phyloP scores from a whole-genome alignment of 2,797 vertebrate species.

The Tarsius wallacei region DNA sequence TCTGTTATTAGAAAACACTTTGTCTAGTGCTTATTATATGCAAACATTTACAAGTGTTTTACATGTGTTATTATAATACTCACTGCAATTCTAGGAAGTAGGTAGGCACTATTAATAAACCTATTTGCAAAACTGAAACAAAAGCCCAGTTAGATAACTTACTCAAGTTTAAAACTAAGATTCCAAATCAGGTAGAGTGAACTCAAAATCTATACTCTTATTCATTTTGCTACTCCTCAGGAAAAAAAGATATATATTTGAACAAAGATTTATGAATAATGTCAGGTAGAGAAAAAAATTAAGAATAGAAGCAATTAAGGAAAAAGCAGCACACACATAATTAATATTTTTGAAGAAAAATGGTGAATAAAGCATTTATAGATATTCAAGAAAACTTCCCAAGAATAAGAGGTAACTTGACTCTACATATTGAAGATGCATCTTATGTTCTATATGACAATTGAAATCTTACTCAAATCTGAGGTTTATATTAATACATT shows the following conservation, averaged over 20 bases:
- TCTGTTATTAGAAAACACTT: too few species aligned
- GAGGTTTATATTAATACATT: background rate
- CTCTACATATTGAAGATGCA: background rate
- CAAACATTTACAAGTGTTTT: too few species aligned
- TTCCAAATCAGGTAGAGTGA: too few species aligned
- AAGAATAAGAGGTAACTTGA: background rate
- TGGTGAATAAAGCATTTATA: background rate
- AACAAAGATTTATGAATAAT: background rate
- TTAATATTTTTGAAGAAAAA: background rate
- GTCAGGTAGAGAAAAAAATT: background rate
- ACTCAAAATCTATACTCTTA: too few species aligned
- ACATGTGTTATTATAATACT: too few species aligned
- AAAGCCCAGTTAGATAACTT: too few species aligned
- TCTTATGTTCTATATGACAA: background rate
- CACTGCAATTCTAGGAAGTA: too few species aligned
- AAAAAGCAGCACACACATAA: background rate
- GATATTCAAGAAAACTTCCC: background rate
- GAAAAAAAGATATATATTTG: background rate
- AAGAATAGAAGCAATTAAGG: background rate
- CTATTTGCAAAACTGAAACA: too few species aligned
- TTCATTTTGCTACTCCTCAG: too few species aligned
- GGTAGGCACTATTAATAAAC: too few species aligned
- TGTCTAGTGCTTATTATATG: too few species aligned
- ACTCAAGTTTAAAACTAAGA: too few species aligned
- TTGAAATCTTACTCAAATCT: background rate